Percentiles rank a stretch among this genome's conserved stretches.
Evolutionary conservation across 2,113 vertebrate genomes (phyloP).

Genomic region (Ivindomyrus marchei): DNA sequence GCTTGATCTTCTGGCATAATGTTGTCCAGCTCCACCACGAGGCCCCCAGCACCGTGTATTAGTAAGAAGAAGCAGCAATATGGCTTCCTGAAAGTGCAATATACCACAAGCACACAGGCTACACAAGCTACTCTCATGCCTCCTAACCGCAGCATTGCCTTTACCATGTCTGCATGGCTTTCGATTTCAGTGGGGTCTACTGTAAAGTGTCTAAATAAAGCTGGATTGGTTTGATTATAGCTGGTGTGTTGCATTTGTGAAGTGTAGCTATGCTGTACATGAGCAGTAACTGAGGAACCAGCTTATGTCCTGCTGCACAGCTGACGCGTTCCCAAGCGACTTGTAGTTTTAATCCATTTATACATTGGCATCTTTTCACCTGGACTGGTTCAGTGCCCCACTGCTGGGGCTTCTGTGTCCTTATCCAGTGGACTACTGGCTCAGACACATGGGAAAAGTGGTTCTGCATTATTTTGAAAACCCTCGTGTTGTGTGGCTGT

Average conservation of each 20-base stretch:
- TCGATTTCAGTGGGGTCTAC: not conserved
- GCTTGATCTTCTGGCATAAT: not conserved
- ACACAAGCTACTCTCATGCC: not conserved
- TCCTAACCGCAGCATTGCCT: not conserved
- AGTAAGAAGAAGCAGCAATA: not conserved
- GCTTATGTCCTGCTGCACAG: not conserved
- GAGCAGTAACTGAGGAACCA: not conserved
- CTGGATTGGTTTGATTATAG: not conserved
- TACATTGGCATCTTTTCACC: not conserved
- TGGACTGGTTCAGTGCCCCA: not conserved
- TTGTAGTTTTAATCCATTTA: not conserved
- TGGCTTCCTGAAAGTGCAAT: not conserved
- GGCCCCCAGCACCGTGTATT: not conserved
- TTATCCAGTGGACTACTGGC: not conserved
- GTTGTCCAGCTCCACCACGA: not conserved
- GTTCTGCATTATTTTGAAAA: not conserved
- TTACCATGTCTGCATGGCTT: not conserved
- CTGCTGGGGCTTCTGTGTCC: not conserved
- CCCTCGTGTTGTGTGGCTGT: not conserved
- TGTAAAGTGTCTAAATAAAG: not conserved
- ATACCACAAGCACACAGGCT: not conserved
- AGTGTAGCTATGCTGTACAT: not conserved
- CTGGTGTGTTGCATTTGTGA: not conserved
- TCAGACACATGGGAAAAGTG: not conserved
- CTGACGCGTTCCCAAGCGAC: not conserved